These are phyloP conservation scores for Merops nubicus DNA, from an alignment of 2,113 vertebrate species.

Conservation along the genomic window DNA sequence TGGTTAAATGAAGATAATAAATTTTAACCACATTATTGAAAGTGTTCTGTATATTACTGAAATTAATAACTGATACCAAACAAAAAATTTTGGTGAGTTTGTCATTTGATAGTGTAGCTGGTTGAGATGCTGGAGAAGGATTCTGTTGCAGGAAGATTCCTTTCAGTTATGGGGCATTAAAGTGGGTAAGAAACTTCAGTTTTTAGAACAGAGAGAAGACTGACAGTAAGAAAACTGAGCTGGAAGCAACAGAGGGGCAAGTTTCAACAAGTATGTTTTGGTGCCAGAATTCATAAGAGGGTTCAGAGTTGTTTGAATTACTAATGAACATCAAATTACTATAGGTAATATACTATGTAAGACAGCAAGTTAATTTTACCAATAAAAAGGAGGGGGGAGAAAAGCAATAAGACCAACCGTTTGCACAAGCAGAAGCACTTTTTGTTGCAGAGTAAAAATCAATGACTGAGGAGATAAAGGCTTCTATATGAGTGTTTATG, in stretches of 20 bases:
- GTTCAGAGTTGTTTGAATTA: background rate
- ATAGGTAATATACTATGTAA: background rate
- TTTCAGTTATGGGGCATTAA: background rate
- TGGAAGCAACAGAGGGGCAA: background rate
- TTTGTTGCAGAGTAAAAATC: background rate
- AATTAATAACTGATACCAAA: background rate
- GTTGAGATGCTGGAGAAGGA: background rate
- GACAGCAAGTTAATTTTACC: background rate
- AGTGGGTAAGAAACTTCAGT: background rate
- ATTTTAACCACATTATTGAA: background rate
- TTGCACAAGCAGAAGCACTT: background rate
- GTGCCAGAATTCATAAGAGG: background rate
- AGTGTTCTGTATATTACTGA: background rate
- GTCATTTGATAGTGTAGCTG: rapidly evolving
- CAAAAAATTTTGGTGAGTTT: rapidly evolving
- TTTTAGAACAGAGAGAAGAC: background rate
- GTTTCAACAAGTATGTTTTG: background rate
- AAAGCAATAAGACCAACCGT: background rate
- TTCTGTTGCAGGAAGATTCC: background rate
- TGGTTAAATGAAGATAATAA: background rate
- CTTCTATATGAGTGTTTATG: background rate
- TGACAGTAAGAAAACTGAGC: background rate
- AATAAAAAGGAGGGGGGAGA: background rate
- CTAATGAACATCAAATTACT: background rate
- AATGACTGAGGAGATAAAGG: background rate